phyloP scores from a whole-genome alignment of 2,113 vertebrate genomes.

The Neopipo cinnamomea region DNA sequence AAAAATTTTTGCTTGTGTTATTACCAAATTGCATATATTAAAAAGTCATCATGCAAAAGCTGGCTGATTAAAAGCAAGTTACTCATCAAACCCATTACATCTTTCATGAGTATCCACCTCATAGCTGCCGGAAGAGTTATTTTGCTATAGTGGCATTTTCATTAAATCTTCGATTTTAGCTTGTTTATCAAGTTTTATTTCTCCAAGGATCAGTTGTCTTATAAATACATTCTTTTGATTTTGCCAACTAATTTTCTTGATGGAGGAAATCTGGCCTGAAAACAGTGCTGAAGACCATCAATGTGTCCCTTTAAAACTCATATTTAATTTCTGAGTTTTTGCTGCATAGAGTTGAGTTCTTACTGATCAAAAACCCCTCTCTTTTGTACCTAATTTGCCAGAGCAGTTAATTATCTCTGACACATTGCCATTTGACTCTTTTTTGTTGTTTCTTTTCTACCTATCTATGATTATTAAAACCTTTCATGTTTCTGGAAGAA shows the following conservation, averaged over 20 bases:
- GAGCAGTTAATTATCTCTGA: background rate
- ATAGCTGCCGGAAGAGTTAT: slow-evolving; percentile 31
- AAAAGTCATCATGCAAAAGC: slow-evolving; percentile 45
- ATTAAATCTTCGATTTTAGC: slow-evolving; percentile 30
- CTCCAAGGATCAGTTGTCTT: background rate
- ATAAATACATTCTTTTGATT: background rate
- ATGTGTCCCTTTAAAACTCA: background rate
- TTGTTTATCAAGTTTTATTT: slow-evolving; percentile 25
- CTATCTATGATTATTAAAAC: background rate
- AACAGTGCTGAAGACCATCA: background rate
- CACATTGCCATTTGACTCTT: background rate
- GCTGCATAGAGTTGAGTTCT: background rate
- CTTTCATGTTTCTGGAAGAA: background rate
- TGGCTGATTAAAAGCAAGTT: slow-evolving; percentile 55
- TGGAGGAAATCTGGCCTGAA: background rate
- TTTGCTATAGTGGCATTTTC: slow-evolving; percentile 29
- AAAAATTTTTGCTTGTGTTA: slow-evolving; percentile 4
- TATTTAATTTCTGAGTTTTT: background rate
- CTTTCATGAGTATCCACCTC: slow-evolving; percentile 45
- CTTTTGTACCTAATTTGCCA: background rate
- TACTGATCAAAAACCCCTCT: background rate
- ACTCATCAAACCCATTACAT: slow-evolving; percentile 46
- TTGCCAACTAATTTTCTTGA: background rate
- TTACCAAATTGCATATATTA: slow-evolving; percentile 34
- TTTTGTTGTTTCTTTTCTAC: background rate